Evolutionary conservation across 2,888 invertebrate genomes (phyloP), one percentile per base, ranked within the genome.

Genomic region (Drosophila prolongata): DNA sequence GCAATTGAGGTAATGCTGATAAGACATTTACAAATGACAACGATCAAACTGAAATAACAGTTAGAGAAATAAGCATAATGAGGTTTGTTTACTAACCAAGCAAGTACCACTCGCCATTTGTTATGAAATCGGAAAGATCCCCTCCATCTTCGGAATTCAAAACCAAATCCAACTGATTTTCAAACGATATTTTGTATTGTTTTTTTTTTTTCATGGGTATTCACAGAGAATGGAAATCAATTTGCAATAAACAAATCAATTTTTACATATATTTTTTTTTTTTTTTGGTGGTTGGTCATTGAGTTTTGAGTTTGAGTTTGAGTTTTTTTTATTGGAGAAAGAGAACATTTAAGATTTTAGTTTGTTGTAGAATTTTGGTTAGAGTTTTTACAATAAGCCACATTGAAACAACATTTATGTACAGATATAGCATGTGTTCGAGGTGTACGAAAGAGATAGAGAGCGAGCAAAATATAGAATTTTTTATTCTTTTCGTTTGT

Each of bases 101-200:
- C 91, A 99, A 95, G 94, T 98, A 98, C 99, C 99, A 99, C 94
- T 99, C 99, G 90, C 99, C 99, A 93, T 99, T 99, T 90, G 97
- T 97, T 93, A 99, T 98, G 95, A 99, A 99, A 94, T 97, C 98
- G 89, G 97, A 96, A 90, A 97, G 95, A 94, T 99, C 99, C 83
- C 99, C 99, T 85, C 98, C 98, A 88, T 95, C 95, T 90, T 97
- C 96, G 91, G 97, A 97, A 93, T 98, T 97, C 93, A 99, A 96
- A 93, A 97, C 95, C 93, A 99, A 96, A 95, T 99, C 98, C 94
- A 99, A 95, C 96, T 98, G 95, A 93, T 80, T 81, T 85, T 83
- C 54, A 35, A 56, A 73, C 40, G 38, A 61, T 54, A 11, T 70
- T 83, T 78, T 76, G 66, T 81, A 65, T 72, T 76, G 54, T 60